These are phyloP conservation scores for Nothocercus nigrocapillus DNA, from an alignment of 2,113 vertebrate species.

Conservation along the genomic window DNA sequence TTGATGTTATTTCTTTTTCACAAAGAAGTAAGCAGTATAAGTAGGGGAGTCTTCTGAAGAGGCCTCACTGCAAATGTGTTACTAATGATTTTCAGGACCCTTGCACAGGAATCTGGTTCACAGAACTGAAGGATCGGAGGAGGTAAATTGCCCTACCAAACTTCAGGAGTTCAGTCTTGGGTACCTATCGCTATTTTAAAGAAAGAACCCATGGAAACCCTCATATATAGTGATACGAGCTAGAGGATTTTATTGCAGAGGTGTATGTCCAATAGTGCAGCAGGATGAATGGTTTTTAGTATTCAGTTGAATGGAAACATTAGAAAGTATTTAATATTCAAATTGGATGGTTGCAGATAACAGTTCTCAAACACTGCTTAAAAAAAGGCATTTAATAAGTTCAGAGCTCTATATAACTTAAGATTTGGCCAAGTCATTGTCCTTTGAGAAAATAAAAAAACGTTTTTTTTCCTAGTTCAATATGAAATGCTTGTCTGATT, in stretches of 20 bases:
- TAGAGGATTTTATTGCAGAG: background rate
- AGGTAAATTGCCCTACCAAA: background rate
- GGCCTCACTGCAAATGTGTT: background rate
- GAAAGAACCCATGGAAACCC: background rate
- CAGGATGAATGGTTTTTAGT: constrained; percentile 7
- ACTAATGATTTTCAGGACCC: background rate
- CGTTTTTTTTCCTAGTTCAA: constrained; percentile 61
- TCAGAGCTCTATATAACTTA: constrained; percentile 12
- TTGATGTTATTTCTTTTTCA: background rate
- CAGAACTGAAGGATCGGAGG: background rate
- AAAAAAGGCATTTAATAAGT: background rate
- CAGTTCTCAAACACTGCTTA: background rate
- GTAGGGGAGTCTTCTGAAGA: background rate
- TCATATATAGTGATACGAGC: background rate
- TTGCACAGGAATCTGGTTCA: background rate
- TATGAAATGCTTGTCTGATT: constrained; percentile 68
- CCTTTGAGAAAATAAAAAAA: constrained; percentile 55
- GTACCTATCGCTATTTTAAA: background rate
- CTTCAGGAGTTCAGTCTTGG: background rate
- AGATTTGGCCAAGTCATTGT: constrained; percentile 41
- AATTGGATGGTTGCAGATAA: background rate
- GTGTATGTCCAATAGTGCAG: background rate
- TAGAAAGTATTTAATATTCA: background rate
- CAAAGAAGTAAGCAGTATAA: background rate
- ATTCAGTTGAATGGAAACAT: background rate